Base-by-base conservation (phyloP, 2,888 invertebrate genomes). In the Slavum lentiscoides region DNA sequence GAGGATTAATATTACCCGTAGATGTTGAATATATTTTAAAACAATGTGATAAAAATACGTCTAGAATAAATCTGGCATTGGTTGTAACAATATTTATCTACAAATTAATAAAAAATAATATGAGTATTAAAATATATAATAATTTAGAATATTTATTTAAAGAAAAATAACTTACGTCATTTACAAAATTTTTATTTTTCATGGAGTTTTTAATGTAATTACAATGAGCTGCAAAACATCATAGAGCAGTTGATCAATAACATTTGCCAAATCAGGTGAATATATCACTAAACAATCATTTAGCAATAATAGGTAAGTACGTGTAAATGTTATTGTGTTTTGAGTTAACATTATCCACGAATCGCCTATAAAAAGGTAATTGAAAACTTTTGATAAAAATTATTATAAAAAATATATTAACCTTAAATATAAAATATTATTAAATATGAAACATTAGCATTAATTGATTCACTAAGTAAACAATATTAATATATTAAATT, bases 281-380 rank as follows among this genome's bases (percentile, higher is more conserved):
- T 91, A 90, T 82, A 95, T 88, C 85, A 91, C 90, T 84, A 95
- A 87, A 84, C 94, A 92, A 85, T 94, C 92, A 84, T 93, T 92
- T 83, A 94, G 89, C 82, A 95, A 88, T 39, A 90, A 90, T 66
- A 94, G 87, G 84, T 92, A 92, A 7, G 92, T 89, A 86, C 92
- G 93, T 9, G 92, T 91, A 87, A 95, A 95, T 85, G 92, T 91
- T 83, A 94, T 88, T 8, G 93, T 94, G 87, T 94, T 95, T 85
- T 90, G 90, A 0, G 95, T 94, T 84, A 95, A 87, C 83, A 92
- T 91, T 74, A 94, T 88, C 91, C 92, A 93, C 84, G 89, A 89
- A 82, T 91, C 91, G 83, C 90, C 91, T 88, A 86, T 83, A 83
- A 86, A 75, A 82, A 74, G 77, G n/a, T 62, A 69, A 61, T 30